A percentile compares a stretch with the other conserved stretches of the same genome.
These are phyloP conservation scores for Corvus hawaiiensis DNA, from an alignment of 2,113 vertebrate genomes.

Conservation along the genomic window DNA sequence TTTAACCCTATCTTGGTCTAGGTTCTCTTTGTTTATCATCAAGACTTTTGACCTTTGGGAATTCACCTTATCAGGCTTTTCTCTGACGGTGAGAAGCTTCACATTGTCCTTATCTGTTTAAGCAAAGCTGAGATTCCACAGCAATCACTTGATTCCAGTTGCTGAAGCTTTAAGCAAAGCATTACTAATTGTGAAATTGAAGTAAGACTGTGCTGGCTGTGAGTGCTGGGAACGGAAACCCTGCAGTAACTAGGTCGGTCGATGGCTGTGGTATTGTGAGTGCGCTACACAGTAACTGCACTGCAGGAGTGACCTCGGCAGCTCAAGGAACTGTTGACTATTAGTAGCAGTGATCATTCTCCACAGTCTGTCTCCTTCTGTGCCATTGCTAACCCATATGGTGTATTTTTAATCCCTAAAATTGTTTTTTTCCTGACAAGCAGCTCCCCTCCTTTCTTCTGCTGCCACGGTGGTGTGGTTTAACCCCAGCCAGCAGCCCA, in stretches of 20 bases:
- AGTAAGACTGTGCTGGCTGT: background rate
- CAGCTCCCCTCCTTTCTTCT: background rate
- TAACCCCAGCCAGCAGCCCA: background rate
- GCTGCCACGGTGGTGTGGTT: background rate
- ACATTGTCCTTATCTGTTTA: background rate
- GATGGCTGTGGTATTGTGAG: background rate
- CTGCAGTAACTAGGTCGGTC: background rate
- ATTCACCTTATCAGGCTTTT: slow-evolving; percentile 15
- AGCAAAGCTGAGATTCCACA: background rate
- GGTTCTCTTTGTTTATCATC: background rate
- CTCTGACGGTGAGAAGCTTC: background rate
- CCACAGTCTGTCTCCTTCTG: background rate
- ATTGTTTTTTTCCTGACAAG: background rate
- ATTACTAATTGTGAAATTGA: background rate
- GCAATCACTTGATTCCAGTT: background rate
- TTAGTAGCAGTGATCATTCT: background rate
- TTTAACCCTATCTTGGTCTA: background rate
- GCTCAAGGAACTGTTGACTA: background rate
- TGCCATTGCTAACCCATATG: background rate
- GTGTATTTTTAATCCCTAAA: background rate
- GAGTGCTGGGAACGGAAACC: slow-evolving; percentile 23
- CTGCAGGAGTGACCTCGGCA: background rate
- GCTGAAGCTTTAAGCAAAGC: background rate
- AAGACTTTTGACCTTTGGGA: background rate
- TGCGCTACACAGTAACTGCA: background rate